phyloP scores from a whole-genome alignment of 2,113 vertebrate genomes.

The Rutilus rutilus region DNA sequence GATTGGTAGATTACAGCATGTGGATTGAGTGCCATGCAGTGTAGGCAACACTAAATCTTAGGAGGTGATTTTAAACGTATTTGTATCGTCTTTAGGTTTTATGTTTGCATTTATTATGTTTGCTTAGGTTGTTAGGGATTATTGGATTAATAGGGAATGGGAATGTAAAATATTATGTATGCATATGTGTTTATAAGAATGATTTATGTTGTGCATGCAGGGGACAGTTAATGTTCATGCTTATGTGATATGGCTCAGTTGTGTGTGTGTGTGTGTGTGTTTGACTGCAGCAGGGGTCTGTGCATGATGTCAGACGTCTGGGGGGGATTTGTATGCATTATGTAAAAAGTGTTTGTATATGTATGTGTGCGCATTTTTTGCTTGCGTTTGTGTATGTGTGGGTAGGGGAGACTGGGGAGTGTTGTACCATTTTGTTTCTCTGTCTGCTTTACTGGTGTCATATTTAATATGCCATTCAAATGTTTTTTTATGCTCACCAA shows the following conservation, averaged over 20 bases:
- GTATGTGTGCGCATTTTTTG: background rate
- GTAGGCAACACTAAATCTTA: background rate
- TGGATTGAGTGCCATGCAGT: background rate
- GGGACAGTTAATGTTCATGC: background rate
- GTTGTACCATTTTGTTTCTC: background rate
- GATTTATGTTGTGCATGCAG: background rate
- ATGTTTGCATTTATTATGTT: background rate
- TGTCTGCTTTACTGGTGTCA: background rate
- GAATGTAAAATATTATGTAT: background rate
- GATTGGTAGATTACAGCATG: conserved; percentile 27
- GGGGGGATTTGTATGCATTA: background rate
- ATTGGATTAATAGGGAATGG: background rate
- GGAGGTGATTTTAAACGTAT: background rate
- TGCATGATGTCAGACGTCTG: background rate
- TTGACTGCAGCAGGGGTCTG: background rate
- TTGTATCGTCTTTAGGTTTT: background rate
- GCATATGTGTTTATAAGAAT: background rate
- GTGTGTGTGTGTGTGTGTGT: background rate
- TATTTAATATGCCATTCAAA: background rate
- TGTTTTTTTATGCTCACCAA: background rate
- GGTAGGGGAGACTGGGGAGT: background rate
- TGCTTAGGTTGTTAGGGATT: background rate
- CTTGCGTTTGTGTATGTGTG: background rate
- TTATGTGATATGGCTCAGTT: background rate
- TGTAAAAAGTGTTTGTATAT: background rate